Percentiles rank a stretch among this genome's conserved stretches.
Conservation (phyloP, 2,113 vertebrate species). For the Falcunculus frontatus region DNA sequence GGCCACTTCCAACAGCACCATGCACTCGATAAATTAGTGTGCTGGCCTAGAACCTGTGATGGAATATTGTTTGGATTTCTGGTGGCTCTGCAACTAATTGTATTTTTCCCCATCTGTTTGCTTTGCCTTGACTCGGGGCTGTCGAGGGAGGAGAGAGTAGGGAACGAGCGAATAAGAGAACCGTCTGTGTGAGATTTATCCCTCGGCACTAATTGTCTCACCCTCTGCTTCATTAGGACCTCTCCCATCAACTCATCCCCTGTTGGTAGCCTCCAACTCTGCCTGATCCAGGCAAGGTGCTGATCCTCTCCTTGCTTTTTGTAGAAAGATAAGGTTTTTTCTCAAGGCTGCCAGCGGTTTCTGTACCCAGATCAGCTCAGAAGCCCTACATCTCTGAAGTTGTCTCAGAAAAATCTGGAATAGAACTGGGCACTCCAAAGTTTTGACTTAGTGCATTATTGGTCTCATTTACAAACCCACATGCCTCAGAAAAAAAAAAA, state of each 20-base stretch:
- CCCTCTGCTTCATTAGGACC: neutral
- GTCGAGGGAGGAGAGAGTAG: neutral
- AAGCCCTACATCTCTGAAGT: neutral
- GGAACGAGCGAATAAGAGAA: neutral
- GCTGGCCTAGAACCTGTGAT: conserved; percentile 32
- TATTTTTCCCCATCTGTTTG: conserved; percentile 38
- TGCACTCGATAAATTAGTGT: conserved; percentile 2
- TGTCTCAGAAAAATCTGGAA: neutral
- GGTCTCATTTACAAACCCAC: neutral
- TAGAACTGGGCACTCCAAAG: neutral
- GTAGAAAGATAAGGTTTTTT: neutral
- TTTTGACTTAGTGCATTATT: neutral
- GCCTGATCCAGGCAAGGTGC: neutral
- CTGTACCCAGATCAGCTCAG: neutral
- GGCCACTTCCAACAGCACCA: neutral
- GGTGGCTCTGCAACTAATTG: conserved; percentile 43
- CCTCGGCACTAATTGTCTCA: neutral
- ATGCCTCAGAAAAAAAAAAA: neutral
- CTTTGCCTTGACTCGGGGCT: conserved; percentile 26
- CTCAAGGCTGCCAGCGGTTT: neutral
- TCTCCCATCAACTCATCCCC: neutral
- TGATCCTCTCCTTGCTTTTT: neutral
- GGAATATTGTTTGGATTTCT: conserved; percentile 55
- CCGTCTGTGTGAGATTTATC: neutral
- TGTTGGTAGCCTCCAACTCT: neutral